Evolutionary conservation across 92 coral and sea anemone species (phyloP).

Genomic region (Pocillopora grandis): DNA sequence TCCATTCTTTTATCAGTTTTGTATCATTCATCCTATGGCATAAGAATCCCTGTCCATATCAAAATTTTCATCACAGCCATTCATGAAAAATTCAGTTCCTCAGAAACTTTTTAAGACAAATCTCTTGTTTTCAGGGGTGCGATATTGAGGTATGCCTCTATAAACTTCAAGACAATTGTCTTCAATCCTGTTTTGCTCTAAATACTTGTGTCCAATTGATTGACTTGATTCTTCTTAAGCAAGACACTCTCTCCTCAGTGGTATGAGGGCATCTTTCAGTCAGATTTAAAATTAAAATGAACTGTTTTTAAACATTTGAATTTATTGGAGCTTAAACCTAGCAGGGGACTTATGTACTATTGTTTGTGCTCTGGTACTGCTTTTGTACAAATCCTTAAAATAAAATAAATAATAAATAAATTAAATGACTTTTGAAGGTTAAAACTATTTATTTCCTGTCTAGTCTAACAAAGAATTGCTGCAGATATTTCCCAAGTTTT

Average conservation of each 20-base stretch:
- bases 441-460: too few relatives aligned
- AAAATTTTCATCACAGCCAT: neutral
- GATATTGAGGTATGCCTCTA: slow-evolving; percentile 50
- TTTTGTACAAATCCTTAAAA: too few relatives aligned
- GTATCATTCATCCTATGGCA: neutral
- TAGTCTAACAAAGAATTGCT: too few relatives aligned
- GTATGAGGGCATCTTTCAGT: slow-evolving; percentile 50
- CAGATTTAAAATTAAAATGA: slow-evolving; percentile 1
- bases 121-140: slow-evolving; percentile 41
- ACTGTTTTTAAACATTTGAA: too few relatives aligned
- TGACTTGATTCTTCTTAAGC: slow-evolving; percentile 60
- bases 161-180: slow-evolving; percentile 67
- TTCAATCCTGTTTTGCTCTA: slow-evolving; percentile 57
- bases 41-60: neutral
- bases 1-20: neutral
- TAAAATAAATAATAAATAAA: too few relatives aligned
- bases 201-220: slow-evolving; percentile 60
- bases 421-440: too few relatives aligned
- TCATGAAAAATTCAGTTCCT: neutral
- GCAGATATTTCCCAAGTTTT: too few relatives aligned
- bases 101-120: slow-evolving; percentile 15
- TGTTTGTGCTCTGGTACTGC: too few relatives aligned
- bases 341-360: too few relatives aligned
- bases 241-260: slow-evolving; percentile 47
- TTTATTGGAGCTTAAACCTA: too few relatives aligned